Percentiles rank a stretch among this genome's conserved stretches.
Evolutionary conservation across 2,888 invertebrate species (phyloP).

Genomic region (Ryuthela nishihirai): DNA sequence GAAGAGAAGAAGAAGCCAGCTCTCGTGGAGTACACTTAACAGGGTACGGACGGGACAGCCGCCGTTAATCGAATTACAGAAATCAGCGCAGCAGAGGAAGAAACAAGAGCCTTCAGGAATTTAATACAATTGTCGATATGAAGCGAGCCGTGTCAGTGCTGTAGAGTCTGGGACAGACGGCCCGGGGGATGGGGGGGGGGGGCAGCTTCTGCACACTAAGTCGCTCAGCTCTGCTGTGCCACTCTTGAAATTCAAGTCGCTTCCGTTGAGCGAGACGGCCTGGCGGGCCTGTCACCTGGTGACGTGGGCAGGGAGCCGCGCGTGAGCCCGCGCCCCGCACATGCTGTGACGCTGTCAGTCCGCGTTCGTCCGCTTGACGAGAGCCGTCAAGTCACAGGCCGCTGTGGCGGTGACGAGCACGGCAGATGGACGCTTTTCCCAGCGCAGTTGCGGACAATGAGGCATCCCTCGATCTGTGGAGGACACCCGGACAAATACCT

Average conservation of each 20-base stretch:
- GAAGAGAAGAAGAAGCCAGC: too few species aligned
- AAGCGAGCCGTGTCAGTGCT: conserved; percentile 15
- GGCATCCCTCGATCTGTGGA: too few species aligned
- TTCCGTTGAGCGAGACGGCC: conserved; percentile 13
- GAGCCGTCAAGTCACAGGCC: conserved; percentile 26
- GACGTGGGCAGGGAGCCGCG: not conserved
- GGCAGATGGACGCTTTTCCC: too few species aligned
- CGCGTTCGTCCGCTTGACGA: conserved; percentile 33
- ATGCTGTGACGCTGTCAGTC: conserved; percentile 29
- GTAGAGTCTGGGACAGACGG: too few species aligned
- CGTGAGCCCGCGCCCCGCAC: not conserved
- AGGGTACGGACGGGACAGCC: too few species aligned
- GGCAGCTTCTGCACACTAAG: too few species aligned
- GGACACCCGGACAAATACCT: too few species aligned
- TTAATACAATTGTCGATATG: conserved; percentile 22
- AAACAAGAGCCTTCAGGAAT: conserved; percentile 26
- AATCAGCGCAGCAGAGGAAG: conserved; percentile 16
- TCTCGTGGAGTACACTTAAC: too few species aligned
- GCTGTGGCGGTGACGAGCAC: too few species aligned
- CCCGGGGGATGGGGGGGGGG: too few species aligned
- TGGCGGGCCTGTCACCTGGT: conserved; percentile 10
- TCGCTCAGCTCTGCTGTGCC: too few species aligned
- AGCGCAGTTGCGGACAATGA: too few species aligned
- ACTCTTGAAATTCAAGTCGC: conserved; percentile 26
- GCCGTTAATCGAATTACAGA: conserved; percentile 35